These are phyloP conservation scores for Rhodophaea formosa DNA, from an alignment of 2,888 invertebrate genomes.

Conservation along the genomic window DNA sequence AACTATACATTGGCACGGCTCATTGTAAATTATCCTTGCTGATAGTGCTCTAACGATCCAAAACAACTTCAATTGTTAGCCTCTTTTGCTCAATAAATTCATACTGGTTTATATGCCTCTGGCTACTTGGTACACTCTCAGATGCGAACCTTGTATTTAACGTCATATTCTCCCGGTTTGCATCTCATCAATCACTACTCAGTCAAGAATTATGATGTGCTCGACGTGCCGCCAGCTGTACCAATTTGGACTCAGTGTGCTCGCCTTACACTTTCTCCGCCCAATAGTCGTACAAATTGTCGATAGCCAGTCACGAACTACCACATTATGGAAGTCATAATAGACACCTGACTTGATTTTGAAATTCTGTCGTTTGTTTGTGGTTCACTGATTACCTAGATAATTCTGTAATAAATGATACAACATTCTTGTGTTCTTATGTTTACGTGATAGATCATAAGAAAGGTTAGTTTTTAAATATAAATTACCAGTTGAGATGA, in stretches of 20 bases:
- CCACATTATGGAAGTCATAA: conserved; percentile 25
- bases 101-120: neutral
- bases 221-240: conserved; percentile 7
- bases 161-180: neutral
- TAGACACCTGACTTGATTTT: conserved; percentile 15
- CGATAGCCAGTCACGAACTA: conserved; percentile 29
- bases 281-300: conserved; percentile 34
- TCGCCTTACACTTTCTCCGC: conserved; percentile 41
- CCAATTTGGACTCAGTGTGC: conserved; percentile 17
- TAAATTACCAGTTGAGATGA: no score
- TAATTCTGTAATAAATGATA: neutral
- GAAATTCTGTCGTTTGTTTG: conserved; percentile 6
- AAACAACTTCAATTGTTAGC: neutral
- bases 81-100: neutral
- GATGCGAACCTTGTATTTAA: neutral
- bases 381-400: conserved; percentile 3
- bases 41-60: no score
- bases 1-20: no score
- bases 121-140: neutral
- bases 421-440: neutral
- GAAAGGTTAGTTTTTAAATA: neutral
- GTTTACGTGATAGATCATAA: neutral
- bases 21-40: no score
- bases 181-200: conserved; percentile 14
- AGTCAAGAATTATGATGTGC: conserved; percentile 12